phyloP scores from a whole-genome alignment of 2,888 invertebrate genomes.

The Busseola fusca region DNA sequence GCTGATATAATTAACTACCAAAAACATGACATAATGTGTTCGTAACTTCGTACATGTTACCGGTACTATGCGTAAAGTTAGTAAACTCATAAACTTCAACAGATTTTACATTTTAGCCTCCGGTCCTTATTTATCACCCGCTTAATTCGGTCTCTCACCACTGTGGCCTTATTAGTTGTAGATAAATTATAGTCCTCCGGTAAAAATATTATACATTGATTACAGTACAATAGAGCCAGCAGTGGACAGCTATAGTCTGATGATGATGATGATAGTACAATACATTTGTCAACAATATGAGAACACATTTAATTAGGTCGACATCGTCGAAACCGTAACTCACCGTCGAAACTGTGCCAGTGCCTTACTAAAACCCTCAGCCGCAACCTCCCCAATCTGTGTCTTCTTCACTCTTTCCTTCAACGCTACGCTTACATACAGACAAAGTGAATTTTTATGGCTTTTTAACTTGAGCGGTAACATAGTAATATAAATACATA shows the following conservation, averaged over 20 bases:
- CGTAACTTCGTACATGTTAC: conserved; percentile 23
- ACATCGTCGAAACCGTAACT: neutral
- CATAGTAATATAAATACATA: conserved; percentile 37
- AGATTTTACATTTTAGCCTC: neutral
- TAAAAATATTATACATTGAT: too few relatives aligned
- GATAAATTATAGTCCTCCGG: neutral
- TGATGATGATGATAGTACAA: too few relatives aligned
- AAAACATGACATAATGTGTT: conserved; percentile 9
- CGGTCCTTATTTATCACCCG: too few relatives aligned
- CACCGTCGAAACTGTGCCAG: neutral
- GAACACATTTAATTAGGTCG: neutral
- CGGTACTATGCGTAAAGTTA: neutral
- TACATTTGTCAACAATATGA: neutral
- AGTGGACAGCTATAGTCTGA: too few relatives aligned
- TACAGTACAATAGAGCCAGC: neutral
- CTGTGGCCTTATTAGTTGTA: neutral
- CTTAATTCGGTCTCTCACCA: neutral
- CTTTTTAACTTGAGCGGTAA: conserved; percentile 39
- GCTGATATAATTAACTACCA: conserved; percentile 17
- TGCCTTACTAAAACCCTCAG: neutral
- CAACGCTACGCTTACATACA: neutral
- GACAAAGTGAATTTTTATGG: neutral
- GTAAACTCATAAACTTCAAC: conserved; percentile 1
- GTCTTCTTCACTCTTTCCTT: neutral
- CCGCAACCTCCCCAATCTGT: neutral